Conservation (phyloP, 2,888 invertebrate species). For the Portevinia maculata region DNA sequence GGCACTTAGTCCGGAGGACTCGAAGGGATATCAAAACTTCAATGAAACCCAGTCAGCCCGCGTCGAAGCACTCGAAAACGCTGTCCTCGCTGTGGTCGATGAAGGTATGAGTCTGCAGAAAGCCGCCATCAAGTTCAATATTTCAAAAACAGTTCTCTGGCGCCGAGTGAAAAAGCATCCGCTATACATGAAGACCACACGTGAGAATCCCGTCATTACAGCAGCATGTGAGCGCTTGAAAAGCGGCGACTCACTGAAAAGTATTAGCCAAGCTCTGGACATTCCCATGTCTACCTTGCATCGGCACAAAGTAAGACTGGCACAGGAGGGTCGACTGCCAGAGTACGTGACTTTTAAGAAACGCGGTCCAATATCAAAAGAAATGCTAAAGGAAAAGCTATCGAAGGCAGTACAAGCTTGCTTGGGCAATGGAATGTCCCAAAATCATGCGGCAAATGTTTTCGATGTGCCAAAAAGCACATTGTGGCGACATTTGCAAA, state of each 20-base stretch:
- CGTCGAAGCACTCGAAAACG: slow-evolving; percentile 79
- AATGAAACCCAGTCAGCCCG: slow-evolving; percentile 67
- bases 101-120: slow-evolving; percentile 81
- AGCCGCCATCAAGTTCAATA: slow-evolving; percentile 81
- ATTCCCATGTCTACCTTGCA: slow-evolving; percentile 83
- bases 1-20: slow-evolving; percentile 58
- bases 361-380: slow-evolving; percentile 81
- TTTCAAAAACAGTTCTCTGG: slow-evolving; percentile 82
- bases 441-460: slow-evolving; percentile 82
- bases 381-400: slow-evolving; percentile 80
- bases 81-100: slow-evolving; percentile 80
- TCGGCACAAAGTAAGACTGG: slow-evolving; percentile 81
- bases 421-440: slow-evolving; percentile 81
- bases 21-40: slow-evolving; percentile 64
- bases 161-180: slow-evolving; percentile 81
- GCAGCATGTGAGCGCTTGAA: slow-evolving; percentile 81
- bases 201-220: slow-evolving; percentile 80
- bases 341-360: slow-evolving; percentile 80
- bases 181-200: slow-evolving; percentile 80
- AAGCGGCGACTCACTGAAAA: slow-evolving; percentile 81
- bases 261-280: slow-evolving; percentile 81
- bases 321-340: slow-evolving; percentile 80
- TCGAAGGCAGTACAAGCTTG: slow-evolving; percentile 81
- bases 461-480: slow-evolving; percentile 82
- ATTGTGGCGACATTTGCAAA: slow-evolving; percentile 82